Conservation (phyloP, 2,113 vertebrate genomes). For the Atlantisia rogersi region DNA sequence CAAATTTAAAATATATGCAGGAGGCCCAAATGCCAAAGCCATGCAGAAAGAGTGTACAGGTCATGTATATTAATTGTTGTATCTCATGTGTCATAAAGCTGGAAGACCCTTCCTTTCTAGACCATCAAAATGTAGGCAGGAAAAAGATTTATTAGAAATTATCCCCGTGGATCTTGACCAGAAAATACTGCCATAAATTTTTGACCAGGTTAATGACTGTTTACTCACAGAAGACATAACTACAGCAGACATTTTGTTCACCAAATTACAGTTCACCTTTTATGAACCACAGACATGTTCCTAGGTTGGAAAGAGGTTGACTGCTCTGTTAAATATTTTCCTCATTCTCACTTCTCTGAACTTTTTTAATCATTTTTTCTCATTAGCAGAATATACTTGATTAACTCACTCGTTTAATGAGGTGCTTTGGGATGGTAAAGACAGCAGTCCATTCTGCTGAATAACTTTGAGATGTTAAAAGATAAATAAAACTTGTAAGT, state of each 20-base stretch:
- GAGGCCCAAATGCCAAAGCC: not conserved
- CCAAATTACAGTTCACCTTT: not conserved
- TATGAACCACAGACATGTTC: not conserved
- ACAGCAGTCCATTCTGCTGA: not conserved
- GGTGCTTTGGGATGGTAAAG: constrained; percentile 33
- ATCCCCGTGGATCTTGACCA: not conserved
- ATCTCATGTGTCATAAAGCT: not conserved
- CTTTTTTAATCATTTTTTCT: constrained; percentile 24
- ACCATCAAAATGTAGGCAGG: not conserved
- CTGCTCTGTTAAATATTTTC: not conserved
- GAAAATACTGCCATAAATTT: not conserved
- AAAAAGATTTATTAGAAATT: not conserved
- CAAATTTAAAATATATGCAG: not conserved
- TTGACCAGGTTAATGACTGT: not conserved
- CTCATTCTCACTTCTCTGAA: constrained; percentile 4
- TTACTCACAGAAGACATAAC: not conserved
- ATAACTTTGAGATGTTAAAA: not conserved
- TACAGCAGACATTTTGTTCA: not conserved
- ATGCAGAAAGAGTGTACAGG: not conserved
- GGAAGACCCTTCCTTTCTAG: not conserved
- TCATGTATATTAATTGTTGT: not conserved
- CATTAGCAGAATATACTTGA: constrained; percentile 11
- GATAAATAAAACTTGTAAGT: not conserved
- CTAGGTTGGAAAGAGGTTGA: not conserved
- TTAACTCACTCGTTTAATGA: constrained; percentile 42